Evolutionary conservation across 2,797 vertebrate species (phyloP).

Genomic region (Octomys mimax): DNA sequence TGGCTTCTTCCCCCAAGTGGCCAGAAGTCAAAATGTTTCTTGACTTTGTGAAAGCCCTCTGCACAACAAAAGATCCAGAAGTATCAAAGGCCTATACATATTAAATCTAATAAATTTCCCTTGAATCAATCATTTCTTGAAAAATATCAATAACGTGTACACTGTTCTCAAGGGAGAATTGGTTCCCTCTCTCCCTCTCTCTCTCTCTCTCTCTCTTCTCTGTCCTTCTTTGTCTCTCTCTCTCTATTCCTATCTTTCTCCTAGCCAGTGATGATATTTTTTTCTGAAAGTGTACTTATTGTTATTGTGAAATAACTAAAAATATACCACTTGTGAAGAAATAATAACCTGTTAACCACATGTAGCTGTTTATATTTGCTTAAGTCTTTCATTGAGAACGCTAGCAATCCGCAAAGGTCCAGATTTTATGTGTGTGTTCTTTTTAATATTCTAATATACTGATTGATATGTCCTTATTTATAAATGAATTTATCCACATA

Average conservation of each 20-base stretch:
- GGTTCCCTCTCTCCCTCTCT: background rate
- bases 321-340: background rate
- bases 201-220: too few relatives aligned
- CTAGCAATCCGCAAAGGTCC: background rate
- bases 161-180: background rate
- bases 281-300: background rate
- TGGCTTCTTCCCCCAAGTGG: background rate
- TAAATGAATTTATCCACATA: background rate
- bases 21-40: background rate
- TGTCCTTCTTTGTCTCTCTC: background rate
- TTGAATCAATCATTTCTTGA: background rate
- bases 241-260: background rate
- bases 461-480: background rate
- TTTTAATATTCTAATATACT: background rate
- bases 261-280: background rate
- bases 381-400: background rate
- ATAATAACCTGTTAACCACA: background rate
- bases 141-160: background rate
- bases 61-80: too few relatives aligned
- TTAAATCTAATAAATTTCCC: background rate
- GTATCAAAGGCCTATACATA: background rate
- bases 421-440: background rate
- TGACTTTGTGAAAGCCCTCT: background rate
- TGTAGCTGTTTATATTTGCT: background rate
- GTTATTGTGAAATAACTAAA: slow-evolving; percentile 1